Percentiles rank a stretch among this genome's conserved stretches.
phyloP scores from a whole-genome alignment of 1,140 invertebrate genomes.

The Oryctes rhinoceros region DNA sequence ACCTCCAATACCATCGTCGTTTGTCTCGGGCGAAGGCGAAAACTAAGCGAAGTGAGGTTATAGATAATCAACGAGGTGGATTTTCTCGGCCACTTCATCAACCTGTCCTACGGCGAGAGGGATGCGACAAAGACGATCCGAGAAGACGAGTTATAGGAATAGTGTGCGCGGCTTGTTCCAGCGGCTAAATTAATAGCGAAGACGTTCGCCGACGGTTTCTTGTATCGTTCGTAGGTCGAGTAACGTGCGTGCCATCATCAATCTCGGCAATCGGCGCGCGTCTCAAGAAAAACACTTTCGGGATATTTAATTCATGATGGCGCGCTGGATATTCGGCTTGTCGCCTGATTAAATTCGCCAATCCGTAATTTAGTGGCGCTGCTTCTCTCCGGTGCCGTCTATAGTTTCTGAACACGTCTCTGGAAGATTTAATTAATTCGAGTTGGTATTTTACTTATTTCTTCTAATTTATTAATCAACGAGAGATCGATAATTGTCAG shows the following conservation, averaged over 20 bases:
- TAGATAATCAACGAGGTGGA: neutral
- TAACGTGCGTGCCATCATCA: neutral
- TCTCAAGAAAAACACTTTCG: slow-evolving; percentile 11
- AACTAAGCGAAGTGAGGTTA: neutral
- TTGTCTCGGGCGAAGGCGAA: neutral
- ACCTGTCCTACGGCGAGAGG: neutral
- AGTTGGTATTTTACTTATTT: neutral
- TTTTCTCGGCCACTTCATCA: slow-evolving; percentile 1
- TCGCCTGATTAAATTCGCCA: slow-evolving; percentile 14
- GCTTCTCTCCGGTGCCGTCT: neutral
- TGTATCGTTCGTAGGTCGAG: neutral
- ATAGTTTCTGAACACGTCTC: neutral
- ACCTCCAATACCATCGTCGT: too few species aligned
- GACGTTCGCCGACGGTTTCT: neutral
- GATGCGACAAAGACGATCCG: neutral
- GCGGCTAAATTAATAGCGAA: slow-evolving; percentile 4
- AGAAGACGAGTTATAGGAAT: too few species aligned
- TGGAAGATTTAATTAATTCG: neutral
- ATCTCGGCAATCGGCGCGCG: neutral
- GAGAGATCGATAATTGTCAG: too few species aligned
- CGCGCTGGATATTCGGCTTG: neutral
- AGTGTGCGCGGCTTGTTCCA: neutral
- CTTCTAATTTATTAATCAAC: too few species aligned
- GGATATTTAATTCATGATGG: slow-evolving; percentile 18
- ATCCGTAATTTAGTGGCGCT: neutral